Evolutionary conservation across 2,113 vertebrate genomes (phyloP).

Genomic region (Anhinga rufa): DNA sequence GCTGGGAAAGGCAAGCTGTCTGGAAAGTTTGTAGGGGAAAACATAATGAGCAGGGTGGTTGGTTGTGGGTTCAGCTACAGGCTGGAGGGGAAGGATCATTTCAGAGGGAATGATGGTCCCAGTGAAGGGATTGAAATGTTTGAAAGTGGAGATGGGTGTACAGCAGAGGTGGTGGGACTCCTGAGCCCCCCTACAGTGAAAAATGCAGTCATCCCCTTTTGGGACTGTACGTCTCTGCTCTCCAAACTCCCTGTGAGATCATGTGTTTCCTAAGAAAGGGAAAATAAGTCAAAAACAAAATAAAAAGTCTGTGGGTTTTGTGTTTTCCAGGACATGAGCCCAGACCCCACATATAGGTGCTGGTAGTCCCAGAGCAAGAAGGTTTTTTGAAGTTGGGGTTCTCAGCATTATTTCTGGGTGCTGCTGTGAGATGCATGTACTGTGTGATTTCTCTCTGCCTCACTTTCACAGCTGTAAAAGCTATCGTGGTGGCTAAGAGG

Average conservation of each 20-base stretch:
- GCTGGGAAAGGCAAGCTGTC: background rate
- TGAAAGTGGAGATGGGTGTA: background rate
- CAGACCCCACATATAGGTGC: background rate
- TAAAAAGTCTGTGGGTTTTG: fast-evolving
- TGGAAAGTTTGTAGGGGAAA: background rate
- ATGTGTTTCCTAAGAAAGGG: background rate
- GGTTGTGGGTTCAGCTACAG: background rate
- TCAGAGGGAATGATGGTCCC: background rate
- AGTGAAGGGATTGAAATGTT: background rate
- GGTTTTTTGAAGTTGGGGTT: background rate
- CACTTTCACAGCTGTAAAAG: background rate
- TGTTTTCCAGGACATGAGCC: background rate
- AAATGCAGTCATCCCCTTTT: too few species aligned
- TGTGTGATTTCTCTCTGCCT: background rate
- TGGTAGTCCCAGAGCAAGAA: background rate
- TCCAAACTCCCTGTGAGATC: background rate
- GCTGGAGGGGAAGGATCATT: background rate
- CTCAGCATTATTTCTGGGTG: background rate
- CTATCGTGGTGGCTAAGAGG: background rate
- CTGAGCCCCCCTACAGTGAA: background rate
- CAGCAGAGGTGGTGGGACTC: background rate
- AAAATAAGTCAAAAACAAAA: background rate
- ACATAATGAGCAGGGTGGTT: background rate
- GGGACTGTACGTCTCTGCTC: background rate
- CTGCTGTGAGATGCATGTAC: background rate